These are phyloP conservation scores for Bradypus variegatus DNA, from an alignment of 2,797 vertebrate genomes.

Conservation along the genomic window DNA sequence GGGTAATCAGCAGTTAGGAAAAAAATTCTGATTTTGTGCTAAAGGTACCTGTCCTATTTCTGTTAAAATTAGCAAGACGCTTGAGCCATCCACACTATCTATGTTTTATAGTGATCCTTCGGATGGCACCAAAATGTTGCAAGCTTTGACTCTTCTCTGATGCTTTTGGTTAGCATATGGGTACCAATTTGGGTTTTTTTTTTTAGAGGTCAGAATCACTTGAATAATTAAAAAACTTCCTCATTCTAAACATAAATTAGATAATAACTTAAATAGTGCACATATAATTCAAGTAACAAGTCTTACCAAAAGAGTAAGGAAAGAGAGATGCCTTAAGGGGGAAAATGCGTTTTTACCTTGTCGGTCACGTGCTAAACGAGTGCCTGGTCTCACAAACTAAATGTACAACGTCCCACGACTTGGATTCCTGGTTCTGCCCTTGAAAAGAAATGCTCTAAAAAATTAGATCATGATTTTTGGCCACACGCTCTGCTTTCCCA, in stretches of 20 bases:
- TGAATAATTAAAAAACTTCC: background rate
- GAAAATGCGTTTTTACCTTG: background rate
- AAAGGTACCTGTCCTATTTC: background rate
- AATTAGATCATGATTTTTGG: background rate
- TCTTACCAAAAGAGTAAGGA: background rate
- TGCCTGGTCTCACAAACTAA: background rate
- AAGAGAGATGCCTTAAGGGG: background rate
- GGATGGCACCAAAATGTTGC: background rate
- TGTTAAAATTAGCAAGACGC: background rate
- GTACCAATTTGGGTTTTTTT: background rate
- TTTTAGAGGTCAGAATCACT: background rate
- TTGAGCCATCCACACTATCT: background rate
- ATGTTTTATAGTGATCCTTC: background rate
- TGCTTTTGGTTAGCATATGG: background rate
- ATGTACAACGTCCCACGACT: background rate
- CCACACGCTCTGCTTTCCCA: background rate
- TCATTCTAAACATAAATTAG: background rate
- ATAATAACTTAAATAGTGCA: slow-evolving; percentile 1
- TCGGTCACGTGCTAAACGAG: background rate
- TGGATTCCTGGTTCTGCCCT: background rate
- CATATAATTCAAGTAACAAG: background rate
- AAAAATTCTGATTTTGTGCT: background rate
- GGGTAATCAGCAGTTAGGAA: background rate
- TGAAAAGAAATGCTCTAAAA: background rate
- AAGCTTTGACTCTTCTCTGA: background rate